A percentile compares a stretch with the other conserved stretches of the same genome.
These are phyloP conservation scores for Gymnopithys bicolor DNA, from an alignment of 2,797 vertebrate genomes.

Conservation along the genomic window DNA sequence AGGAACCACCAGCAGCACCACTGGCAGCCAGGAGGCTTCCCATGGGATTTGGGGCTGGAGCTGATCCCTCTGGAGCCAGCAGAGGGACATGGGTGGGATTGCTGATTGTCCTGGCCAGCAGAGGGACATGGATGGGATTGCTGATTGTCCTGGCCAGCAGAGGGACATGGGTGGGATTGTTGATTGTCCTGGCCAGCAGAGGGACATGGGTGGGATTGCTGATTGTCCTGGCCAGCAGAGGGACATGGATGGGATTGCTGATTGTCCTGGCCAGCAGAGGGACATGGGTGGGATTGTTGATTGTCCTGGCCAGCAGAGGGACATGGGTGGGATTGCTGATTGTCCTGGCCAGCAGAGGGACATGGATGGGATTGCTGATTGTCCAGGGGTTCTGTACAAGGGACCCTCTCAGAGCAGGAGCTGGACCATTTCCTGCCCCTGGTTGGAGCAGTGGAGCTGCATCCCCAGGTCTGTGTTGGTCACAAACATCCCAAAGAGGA, in stretches of 20 bases:
- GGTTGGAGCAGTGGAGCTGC: neutral
- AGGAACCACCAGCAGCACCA: neutral
- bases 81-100: neutral
- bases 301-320: neutral
- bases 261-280: neutral
- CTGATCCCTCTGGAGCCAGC: neutral
- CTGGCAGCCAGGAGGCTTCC: neutral
- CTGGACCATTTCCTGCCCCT: neutral
- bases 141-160: neutral
- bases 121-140: neutral
- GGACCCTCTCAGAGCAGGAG: neutral
- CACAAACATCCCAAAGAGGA: neutral
- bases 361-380: neutral
- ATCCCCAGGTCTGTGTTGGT: fast-evolving
- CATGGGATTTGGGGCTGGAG: neutral
- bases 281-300: too few relatives aligned
- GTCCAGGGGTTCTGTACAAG: neutral
- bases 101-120: neutral
- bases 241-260: too few relatives aligned
- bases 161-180: too few relatives aligned
- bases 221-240: neutral
- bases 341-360: neutral
- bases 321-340: too few relatives aligned
- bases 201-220: too few relatives aligned
- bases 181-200: neutral